These are phyloP conservation scores for Drosophila obscura DNA, from an alignment of 1,140 invertebrate genomes.

Conservation along the genomic window DNA sequence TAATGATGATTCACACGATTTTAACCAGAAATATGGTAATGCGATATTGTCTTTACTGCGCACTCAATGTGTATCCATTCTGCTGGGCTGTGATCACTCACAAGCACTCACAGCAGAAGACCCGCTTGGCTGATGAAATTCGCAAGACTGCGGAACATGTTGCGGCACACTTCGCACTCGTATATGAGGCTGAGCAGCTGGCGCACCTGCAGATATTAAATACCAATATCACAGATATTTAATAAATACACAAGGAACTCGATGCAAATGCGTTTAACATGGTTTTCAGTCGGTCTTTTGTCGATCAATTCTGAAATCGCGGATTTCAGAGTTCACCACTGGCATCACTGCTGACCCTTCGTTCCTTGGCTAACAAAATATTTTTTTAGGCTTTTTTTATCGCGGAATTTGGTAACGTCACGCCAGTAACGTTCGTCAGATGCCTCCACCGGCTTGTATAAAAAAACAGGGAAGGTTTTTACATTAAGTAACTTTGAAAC, in stretches of 20 bases:
- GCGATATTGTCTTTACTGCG: constrained; percentile 54
- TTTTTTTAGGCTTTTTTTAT: no score
- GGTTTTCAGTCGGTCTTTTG: no score
- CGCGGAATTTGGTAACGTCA: no score
- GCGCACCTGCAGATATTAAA: constrained; percentile 86
- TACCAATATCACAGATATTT: background rate
- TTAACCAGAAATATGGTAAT: background rate
- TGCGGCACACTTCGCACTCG: constrained; percentile 93
- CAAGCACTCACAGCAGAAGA: constrained; percentile 87
- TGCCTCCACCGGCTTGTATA: no score
- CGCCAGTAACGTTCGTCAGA: no score
- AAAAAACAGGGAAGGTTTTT: no score
- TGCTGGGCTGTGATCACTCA: constrained; percentile 75
- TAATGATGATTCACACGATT: background rate
- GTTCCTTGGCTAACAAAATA: no score
- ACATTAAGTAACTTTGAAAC: no score
- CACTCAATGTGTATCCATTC: constrained; percentile 85
- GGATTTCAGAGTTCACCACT: no score
- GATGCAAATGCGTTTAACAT: no score
- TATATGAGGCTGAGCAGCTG: constrained; percentile 90
- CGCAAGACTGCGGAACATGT: constrained; percentile 91
- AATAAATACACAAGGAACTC: constrained; percentile 8
- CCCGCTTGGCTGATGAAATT: constrained; percentile 93
- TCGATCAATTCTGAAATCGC: no score
- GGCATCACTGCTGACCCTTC: no score